Evolutionary conservation across 2,888 invertebrate species (phyloP), one percentile per base, ranked within the genome.

Genomic region (Eutolmus rufibarbis): DNA sequence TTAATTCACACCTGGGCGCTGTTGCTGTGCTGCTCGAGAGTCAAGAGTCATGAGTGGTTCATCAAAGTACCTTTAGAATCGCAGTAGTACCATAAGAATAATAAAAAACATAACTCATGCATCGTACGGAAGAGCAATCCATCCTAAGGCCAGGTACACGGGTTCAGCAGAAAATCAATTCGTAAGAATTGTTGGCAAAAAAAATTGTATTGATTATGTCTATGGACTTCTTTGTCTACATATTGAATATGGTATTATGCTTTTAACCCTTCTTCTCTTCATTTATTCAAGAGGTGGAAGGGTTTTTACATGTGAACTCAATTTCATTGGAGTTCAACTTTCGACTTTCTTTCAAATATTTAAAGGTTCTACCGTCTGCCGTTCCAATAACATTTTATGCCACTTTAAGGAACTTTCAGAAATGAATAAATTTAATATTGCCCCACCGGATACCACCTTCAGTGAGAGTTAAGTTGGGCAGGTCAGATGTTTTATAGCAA

Each of bases 341-440:
- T 81, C 57, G 56, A 28, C 28, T 56, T 81, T 31, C 19, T 14
- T 56, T 81, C n/a, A 81, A 81, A 81, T 81, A 37, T 81, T 66
- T 81, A 81, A 81, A 81, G 34, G 46, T 5, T 31, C 28, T 66
- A 66, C 66, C 19, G 79, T 79, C 43, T 78, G 23, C 19, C 78
- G n/a, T 78, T 78, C 43, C 43, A 43, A 78, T 78, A 78, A 43
- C 40, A 78, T 43, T 78, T 78, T 23, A 23, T 78, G 9, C 7
- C 23, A 78, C 78, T 76, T 76, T 76, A 76, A 76, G 76, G 19
- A 37, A 34, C 76, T 76, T 37, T 76, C 76, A 76, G 66, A 66
- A 66, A 66, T 66, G 66, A 66, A 66, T 66, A 66, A 66, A 66
- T 66, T 66, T 66, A 66, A 66, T 66, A 66, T 66, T 66, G 28